Evolutionary conservation across 1,140 invertebrate genomes (phyloP), one percentile per base, ranked within the genome.

Genomic region (Sinonovacula constricta): DNA sequence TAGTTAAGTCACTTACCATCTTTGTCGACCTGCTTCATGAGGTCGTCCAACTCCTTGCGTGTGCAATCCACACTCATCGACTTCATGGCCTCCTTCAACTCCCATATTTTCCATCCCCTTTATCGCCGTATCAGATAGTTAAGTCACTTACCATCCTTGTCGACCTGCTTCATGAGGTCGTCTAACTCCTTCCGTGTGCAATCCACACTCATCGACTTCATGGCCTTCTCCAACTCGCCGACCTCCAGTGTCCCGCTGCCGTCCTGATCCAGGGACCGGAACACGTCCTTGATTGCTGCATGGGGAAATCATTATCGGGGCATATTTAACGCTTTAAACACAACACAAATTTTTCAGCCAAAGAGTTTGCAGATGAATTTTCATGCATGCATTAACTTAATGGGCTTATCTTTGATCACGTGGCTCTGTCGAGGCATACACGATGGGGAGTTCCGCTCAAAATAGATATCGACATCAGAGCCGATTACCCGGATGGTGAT

Each of bases 251-350:
- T 59, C 12, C 70, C 70, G 22, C 70, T 74, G 15, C 30, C 59
- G 34, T 74, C 70, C 26, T 10, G 34, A 24, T 74, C 70, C 39
- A 74, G 53, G 31, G 57, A 33, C 14, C 57, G 56, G 45, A 74
- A 74, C 59, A 74, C 70, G 49, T 74, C 70, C 4, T 59, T 33
- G 28, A 74, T 74, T 30, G 70, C 70, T 74, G 39, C 12, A 69
- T 36, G 34, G 34, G 15, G 18, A 67, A 28, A 60, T 15, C 15
- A 24, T 30, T n/a, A n/a, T 60, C 18, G 15, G 15, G 18, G 3
- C 18, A n/a, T n/a, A n/a, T n/a, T n/a, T n/a, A 30, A 39, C n/a
- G 51, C 34, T n/a, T 22, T 5, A 1, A 53, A 2, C 18, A 24
- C 26, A 24, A 7, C 26, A n/a, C 26, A 53, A 3, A 53, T 53